Conservation (phyloP, 2,888 invertebrate genomes). For the Opisthograptis luteolata region DNA sequence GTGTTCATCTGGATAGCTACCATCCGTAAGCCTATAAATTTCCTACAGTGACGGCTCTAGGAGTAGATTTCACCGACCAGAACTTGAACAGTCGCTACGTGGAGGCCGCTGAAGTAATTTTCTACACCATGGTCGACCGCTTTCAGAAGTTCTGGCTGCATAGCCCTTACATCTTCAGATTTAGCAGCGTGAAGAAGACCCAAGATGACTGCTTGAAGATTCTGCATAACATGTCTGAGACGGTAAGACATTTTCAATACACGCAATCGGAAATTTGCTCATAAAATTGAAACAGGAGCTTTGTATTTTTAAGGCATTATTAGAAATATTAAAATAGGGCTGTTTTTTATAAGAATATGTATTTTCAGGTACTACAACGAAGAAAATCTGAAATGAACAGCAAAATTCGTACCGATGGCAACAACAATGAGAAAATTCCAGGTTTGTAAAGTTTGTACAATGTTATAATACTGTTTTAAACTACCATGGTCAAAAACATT, state of each 20-base stretch:
- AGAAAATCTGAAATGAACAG: slow-evolving; percentile 56
- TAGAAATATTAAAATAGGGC: no score
- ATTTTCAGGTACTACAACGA: slow-evolving; percentile 55
- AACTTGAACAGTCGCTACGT: slow-evolving; percentile 62
- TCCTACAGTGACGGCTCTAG: slow-evolving; percentile 64
- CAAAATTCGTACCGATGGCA: slow-evolving; percentile 41
- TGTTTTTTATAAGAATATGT: neutral
- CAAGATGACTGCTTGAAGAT: slow-evolving; percentile 62
- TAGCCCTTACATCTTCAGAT: slow-evolving; percentile 53
- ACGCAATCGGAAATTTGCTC: no score
- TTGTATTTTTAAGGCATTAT: no score
- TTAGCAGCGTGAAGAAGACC: slow-evolving; percentile 56
- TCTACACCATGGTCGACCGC: slow-evolving; percentile 59
- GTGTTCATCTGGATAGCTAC: no score
- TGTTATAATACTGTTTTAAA: no score
- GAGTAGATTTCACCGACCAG: slow-evolving; percentile 63
- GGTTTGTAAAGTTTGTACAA: slow-evolving; percentile 32
- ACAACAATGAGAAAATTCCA: slow-evolving; percentile 41
- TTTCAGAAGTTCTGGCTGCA: slow-evolving; percentile 68
- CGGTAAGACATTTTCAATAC: slow-evolving; percentile 44
- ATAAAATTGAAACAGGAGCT: no score
- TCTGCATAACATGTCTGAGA: slow-evolving; percentile 62
- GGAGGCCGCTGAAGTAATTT: slow-evolving; percentile 59
- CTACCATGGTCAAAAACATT: no score
- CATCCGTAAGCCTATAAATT: no score